Conservation (phyloP, 2,113 vertebrate species). For the Atrichornis clamosus region DNA sequence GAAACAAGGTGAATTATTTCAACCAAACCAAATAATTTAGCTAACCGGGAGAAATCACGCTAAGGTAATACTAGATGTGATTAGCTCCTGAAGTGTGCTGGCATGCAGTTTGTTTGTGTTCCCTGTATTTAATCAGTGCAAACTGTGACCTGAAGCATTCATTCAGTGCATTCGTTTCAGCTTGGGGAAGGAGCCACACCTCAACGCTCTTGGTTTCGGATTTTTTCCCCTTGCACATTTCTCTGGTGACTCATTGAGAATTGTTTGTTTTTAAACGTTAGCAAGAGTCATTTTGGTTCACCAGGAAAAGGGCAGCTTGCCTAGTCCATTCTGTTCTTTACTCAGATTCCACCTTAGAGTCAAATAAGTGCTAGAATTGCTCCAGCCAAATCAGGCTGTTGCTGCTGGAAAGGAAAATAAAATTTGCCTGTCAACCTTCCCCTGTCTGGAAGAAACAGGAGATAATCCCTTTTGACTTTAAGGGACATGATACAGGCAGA, state of each 20-base stretch:
- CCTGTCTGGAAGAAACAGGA: neutral
- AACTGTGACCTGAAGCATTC: neutral
- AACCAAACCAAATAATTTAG: neutral
- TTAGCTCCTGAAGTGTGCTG: neutral
- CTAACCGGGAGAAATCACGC: neutral
- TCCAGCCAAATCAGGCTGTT: neutral
- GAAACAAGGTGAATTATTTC: neutral
- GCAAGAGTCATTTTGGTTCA: conserved; percentile 37
- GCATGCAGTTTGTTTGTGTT: neutral
- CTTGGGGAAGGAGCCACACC: conserved; percentile 33
- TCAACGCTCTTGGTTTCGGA: neutral
- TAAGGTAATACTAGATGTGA: neutral
- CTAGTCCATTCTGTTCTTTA: conserved; percentile 57
- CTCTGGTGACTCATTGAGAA: conserved; percentile 41
- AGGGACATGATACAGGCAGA: neutral
- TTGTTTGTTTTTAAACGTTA: conserved; percentile 49
- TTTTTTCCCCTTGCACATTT: neutral
- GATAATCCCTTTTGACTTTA: neutral
- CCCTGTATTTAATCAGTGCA: neutral
- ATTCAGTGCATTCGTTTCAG: neutral
- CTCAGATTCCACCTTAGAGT: conserved; percentile 42
- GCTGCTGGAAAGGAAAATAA: conserved; percentile 19
- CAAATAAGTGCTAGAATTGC: neutral
- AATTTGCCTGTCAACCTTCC: neutral
- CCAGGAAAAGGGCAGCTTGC: conserved; percentile 51